Base-by-base conservation (phyloP, 2,888 invertebrate genomes). In the Archaeoteleia sp. region DNA sequence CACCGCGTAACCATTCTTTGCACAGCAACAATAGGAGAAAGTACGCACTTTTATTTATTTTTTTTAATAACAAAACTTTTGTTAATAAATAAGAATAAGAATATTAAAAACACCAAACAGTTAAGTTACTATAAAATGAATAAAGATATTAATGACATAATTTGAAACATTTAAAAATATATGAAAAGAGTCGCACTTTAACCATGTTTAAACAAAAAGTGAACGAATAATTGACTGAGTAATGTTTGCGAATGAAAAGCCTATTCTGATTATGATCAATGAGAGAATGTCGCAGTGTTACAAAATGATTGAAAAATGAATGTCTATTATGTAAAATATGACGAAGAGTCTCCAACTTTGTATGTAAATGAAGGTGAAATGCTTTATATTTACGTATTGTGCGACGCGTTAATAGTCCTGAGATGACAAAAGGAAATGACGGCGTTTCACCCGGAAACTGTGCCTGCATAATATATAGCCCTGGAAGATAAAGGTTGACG, bases 351-450 rank as follows among this genome's bases (percentile, higher is more conserved):
- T 14, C 23, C 37, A 49, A 45, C 17, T 55, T 55, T 35, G 58
- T 46, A 54, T 55, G 43, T 43, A 60, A 67, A 67, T 49, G 49
- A 48, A 48, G 45, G 39, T 14, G 51, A 63, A 67, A 61, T 55
- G 54, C 39, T 51, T 54, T 67, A 42, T 67, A 67, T 62, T 67
- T 61, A 57, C 46, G 46, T 57, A 67, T 57, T 61, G 61, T 48
- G 53, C 40, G 55, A 43, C 55, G 45, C 55, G 55, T 67, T 67
- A 67, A 61, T 62, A 67, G 67, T 62, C 51, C 46, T 40, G 39
- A 25, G 57, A 61, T 61, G 61, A 67, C 67, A 61, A 62, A 67
- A 55, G 61, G 61, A 61, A 67, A 67, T 55, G 61, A 67, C 61
- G 61, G 55, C 46, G 61, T 60, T 66, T 54, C 60, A 43, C 55